Percentiles rank a stretch among this genome's conserved stretches.
phyloP scores from a whole-genome alignment of 2,113 vertebrate genomes.

The Bos javanicus region DNA sequence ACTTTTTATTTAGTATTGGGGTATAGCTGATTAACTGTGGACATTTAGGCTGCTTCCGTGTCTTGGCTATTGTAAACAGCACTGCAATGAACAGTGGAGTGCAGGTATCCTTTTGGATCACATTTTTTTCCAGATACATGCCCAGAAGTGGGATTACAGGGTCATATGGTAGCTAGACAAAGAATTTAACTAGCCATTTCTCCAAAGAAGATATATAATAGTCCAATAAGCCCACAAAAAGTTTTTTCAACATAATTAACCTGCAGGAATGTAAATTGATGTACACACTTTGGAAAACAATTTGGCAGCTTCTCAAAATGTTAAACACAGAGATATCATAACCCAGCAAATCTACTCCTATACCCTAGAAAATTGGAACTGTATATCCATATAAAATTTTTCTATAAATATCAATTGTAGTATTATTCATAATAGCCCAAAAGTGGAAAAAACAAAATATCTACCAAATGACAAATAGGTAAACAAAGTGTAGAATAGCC shows the following conservation, averaged over 20 bases:
- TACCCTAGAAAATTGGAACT: background rate
- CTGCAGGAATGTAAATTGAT: background rate
- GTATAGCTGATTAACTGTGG: background rate
- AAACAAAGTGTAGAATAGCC: background rate
- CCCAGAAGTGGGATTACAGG: background rate
- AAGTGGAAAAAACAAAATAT: background rate
- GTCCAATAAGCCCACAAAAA: background rate
- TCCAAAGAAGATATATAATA: background rate
- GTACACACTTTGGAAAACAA: background rate
- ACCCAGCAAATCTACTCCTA: background rate
- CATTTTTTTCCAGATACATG: background rate
- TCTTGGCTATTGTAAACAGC: background rate
- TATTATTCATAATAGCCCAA: background rate
- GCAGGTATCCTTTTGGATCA: background rate
- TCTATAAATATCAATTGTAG: background rate
- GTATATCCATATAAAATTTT: background rate
- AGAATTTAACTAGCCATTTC: background rate
- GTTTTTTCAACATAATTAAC: background rate
- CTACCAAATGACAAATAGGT: background rate
- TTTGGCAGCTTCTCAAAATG: background rate
- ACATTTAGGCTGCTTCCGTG: background rate
- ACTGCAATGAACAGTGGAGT: background rate
- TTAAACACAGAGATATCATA: background rate
- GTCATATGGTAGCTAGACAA: background rate
- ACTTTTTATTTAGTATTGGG: background rate